These are phyloP conservation scores for Dicycla oo DNA, from an alignment of 2,888 invertebrate genomes.

Conservation along the genomic window DNA sequence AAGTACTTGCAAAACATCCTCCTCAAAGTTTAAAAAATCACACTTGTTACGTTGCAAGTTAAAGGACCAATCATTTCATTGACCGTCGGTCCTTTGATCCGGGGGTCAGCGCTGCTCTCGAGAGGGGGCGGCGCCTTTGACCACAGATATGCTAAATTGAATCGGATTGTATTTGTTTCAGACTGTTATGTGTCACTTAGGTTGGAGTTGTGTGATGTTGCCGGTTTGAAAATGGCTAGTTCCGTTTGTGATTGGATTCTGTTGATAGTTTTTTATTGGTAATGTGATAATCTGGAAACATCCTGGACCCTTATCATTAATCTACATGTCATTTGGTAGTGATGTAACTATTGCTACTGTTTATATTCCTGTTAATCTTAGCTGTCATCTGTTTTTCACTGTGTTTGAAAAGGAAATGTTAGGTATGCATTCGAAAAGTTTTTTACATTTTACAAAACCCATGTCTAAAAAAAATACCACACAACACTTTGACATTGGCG, in stretches of 20 bases:
- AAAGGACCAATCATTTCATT: slow-evolving; percentile 64
- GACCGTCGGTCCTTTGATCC: slow-evolving; percentile 64
- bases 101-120: slow-evolving; percentile 35
- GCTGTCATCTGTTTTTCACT: background rate
- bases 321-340: background rate
- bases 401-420: background rate
- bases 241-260: slow-evolving; percentile 20
- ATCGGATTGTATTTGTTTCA: slow-evolving; percentile 52
- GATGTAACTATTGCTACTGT: background rate
- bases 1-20: slow-evolving; percentile 23
- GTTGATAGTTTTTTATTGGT: background rate
- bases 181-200: slow-evolving; percentile 36
- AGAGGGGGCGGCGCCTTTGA: slow-evolving; percentile 63
- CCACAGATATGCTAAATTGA: slow-evolving; percentile 62
- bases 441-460: background rate
- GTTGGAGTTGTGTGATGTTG: slow-evolving; percentile 31
- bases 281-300: background rate
- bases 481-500: no score
- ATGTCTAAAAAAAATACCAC: no score
- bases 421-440: background rate
- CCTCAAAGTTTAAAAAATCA: slow-evolving; percentile 20
- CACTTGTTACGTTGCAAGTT: slow-evolving; percentile 28
- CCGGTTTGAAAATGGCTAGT: slow-evolving; percentile 26
- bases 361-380: background rate
- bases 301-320: background rate